Percentiles rank a stretch among this genome's conserved stretches.
Evolutionary conservation across 2,797 vertebrate genomes (phyloP).

Genomic region (Microctenopoma steveboyesi): DNA sequence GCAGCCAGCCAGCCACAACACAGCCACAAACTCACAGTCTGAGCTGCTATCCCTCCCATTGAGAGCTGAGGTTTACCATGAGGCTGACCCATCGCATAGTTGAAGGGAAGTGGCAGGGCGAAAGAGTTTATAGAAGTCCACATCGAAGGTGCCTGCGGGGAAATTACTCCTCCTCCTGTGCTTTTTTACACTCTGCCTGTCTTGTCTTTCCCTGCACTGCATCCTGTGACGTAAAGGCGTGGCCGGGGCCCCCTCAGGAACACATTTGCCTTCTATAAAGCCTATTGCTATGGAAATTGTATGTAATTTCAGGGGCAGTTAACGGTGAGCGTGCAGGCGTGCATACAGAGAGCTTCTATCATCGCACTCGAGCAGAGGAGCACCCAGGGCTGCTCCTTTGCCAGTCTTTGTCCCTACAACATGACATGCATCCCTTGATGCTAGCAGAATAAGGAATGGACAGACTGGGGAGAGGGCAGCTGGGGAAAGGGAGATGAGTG

Average conservation of each 20-base stretch:
- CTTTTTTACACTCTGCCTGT: constrained; percentile 38
- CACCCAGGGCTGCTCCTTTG: constrained; percentile 59
- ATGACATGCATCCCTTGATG: constrained; percentile 60
- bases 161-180: constrained; percentile 38
- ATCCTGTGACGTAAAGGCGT: constrained; percentile 54
- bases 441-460: constrained; percentile 56
- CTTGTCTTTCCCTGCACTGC: constrained; percentile 30
- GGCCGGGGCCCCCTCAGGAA: constrained; percentile 45
- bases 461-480: constrained; percentile 30
- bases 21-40: constrained; percentile 48
- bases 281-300: constrained; percentile 72
- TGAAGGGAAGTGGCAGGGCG: constrained; percentile 30
- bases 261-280: constrained; percentile 69
- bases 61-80: constrained; percentile 45
- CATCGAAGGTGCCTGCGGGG: constrained; percentile 46
- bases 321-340: constrained; percentile 47
- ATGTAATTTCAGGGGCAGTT: constrained; percentile 76
- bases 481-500: constrained; percentile 33
- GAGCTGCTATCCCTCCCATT: constrained; percentile 37
- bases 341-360: constrained; percentile 61
- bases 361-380: constrained; percentile 52
- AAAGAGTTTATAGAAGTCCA: constrained; percentile 58
- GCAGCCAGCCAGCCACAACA: constrained; percentile 24
- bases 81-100: constrained; percentile 57
- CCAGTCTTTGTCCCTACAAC: constrained; percentile 41